Evolutionary conservation across 1,140 invertebrate genomes (phyloP), one percentile per base, ranked within the genome.

Genomic region (Leptestheria dahalacensis): DNA sequence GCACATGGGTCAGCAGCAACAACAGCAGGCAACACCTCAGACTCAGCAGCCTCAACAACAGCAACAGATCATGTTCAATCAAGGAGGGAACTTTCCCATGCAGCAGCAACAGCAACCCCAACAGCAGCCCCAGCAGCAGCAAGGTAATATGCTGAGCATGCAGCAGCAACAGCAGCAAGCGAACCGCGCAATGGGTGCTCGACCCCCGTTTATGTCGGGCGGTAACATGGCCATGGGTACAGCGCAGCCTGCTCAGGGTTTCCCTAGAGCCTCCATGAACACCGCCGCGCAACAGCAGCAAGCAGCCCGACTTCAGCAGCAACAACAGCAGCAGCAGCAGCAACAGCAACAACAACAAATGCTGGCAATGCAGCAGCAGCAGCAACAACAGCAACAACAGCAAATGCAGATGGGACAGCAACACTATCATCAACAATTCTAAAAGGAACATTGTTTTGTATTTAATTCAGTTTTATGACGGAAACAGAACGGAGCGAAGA

Each of bases 21-120:
- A 71, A 29, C 66, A 72, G 48, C 75, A 70, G 67, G 71, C 75
- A 53, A 71, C 74, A 60, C 73, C 77, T 48, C 25, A 29, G 11
- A 71, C 76, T 49, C 76, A 79, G 46, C 80, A 81, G 63, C 78
- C 80, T 64, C 77, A 79, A 74, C 65, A 79, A 72, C 76, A 77
- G 62, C 73, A 78, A 60, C 46, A 58, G 6, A 18, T 11, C 25
- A 58, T 58, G 46, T 60, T 60, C 11, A 52, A 28, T 53, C 58
- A 60, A 29, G 58, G 58, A 52, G 26, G 48, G 21, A 52, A 60
- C 48, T 54, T 48, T 41, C 41, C 51, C 26, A 61, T 61, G 59
- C 59, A 55, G 51, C 59, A 53, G 51, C 23, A 57, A n/a, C n/a
- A 79, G 47, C 80, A 81, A 64, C 78, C 81, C 64, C 77, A 79